Evolutionary conservation across 2,113 vertebrate genomes (phyloP), one percentile per base, ranked within the genome.

Genomic region (Erinaceus europaeus): DNA sequence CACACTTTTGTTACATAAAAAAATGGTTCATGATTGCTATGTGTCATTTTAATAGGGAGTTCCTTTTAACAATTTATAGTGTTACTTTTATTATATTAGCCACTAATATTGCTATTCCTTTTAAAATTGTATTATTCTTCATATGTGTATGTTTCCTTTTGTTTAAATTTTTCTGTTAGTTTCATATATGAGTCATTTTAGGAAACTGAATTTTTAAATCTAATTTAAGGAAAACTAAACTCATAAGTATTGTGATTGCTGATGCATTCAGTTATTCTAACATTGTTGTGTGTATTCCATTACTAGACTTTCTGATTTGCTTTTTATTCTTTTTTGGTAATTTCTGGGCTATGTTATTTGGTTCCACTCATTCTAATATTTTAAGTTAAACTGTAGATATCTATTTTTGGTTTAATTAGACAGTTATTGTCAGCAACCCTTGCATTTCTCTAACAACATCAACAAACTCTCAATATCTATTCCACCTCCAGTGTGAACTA

Each of bases 71-170:
- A 55, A 85, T 32, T 48, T 48, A 44, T 80, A 53, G 53, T 23
- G 55, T 42, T 8, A n/a, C 65, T 55, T 10, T 90, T 86, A 64
- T 85, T 32, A 82, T 69, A 76, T 92, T 86, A 77, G 69, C 46
- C 81, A 48, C 42, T 91, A 84, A 84, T 69, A 59, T 65, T 15
- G 9, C 23, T 69, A 65, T 77, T 46, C 42, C 27, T 34, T 84
- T 55, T 48, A 42, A 77, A 18, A 4, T 6, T 75, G 72, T 88
- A 53, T 90, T 81, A 78, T 27, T 62, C 61, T 81, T 48, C 20
- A 57, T 5, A 71, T 8, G 68, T 29, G 71, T 77, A 36, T 46
- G 36, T 78, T 90, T 48, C 21, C 61, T 48, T 75, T 83, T 65
- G 32, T 76, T 88, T 83, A 61, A 38, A 73, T 52, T 55, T 73